phyloP scores from a whole-genome alignment of 2,888 invertebrate genomes.

The Drosophila lacicola region DNA sequence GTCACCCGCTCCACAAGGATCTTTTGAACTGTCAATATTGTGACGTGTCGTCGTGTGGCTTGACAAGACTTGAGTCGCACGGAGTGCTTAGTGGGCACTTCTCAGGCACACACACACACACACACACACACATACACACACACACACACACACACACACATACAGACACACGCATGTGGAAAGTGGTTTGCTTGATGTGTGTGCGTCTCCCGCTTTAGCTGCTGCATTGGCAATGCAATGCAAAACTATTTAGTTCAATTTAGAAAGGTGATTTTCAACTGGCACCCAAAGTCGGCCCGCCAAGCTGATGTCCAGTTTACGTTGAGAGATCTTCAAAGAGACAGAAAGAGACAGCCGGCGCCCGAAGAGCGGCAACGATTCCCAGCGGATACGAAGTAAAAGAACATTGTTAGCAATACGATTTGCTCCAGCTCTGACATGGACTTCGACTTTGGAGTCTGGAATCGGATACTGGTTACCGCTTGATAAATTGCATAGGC shows the following conservation, averaged over 20 bases:
- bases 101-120: slow-evolving; percentile 13
- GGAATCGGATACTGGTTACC: slow-evolving; percentile 12
- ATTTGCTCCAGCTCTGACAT: slow-evolving; percentile 5
- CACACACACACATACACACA: no score
- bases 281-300: slow-evolving; percentile 53
- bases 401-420: slow-evolving; percentile 20
- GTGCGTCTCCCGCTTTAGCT: not conserved
- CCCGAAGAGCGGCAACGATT: not conserved
- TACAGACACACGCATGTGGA: slow-evolving; percentile 28
- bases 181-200: slow-evolving; percentile 28
- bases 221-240: slow-evolving; percentile 61
- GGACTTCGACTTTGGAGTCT: slow-evolving; percentile 5
- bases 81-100: slow-evolving; percentile 25
- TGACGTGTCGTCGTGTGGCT: slow-evolving; percentile 10
- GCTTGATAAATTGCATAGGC: slow-evolving; percentile 44
- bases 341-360: slow-evolving; percentile 4
- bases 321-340: slow-evolving; percentile 15
- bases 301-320: slow-evolving; percentile 41
- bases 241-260: slow-evolving; percentile 79
- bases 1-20: slow-evolving; percentile 44
- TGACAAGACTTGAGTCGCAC: slow-evolving; percentile 7
- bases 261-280: slow-evolving; percentile 82
- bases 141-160: slow-evolving; percentile 5
- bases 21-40: slow-evolving; percentile 32
- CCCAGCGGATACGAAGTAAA: slow-evolving; percentile 17